Evolutionary conservation across 2,888 invertebrate species (phyloP).

Genomic region (Aproaerema taeniolella): DNA sequence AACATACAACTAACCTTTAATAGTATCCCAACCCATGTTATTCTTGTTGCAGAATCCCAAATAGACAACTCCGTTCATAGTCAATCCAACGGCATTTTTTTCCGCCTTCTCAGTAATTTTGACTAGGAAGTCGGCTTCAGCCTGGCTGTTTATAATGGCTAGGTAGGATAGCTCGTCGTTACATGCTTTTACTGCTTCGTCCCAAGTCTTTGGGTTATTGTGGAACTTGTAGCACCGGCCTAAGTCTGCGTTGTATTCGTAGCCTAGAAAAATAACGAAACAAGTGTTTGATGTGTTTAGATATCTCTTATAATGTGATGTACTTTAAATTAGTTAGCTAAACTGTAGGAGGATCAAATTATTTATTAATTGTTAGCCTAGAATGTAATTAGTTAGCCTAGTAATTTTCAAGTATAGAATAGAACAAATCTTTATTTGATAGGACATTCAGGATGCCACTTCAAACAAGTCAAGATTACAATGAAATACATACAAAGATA

Average conservation of each 20-base stretch:
- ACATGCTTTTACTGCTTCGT: conserved; percentile 24
- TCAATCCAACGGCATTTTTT: neutral
- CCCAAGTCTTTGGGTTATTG: conserved; percentile 21
- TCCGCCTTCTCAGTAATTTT: conserved; percentile 8
- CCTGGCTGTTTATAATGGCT: conserved; percentile 22
- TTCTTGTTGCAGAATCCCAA: conserved; percentile 6
- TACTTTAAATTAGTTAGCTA: too few relatives aligned
- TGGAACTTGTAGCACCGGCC: conserved; percentile 26
- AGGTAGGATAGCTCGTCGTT: conserved; percentile 21
- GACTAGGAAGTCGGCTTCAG: conserved; percentile 19
- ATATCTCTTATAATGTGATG: too few relatives aligned
- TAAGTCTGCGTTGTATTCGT: conserved; percentile 12
- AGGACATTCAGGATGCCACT: too few relatives aligned
- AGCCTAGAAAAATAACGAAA: conserved; percentile 7
- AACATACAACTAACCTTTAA: conserved; percentile 3
- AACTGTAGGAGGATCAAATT: too few relatives aligned
- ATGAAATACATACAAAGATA: too few relatives aligned
- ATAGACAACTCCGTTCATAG: neutral
- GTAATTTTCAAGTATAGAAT: too few relatives aligned
- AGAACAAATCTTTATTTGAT: too few relatives aligned
- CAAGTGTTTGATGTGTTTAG: neutral
- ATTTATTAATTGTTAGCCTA: too few relatives aligned
- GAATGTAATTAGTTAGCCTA: too few relatives aligned
- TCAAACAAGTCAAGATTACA: too few relatives aligned
- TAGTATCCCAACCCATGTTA: conserved; percentile 3